Evolutionary conservation across 2,113 vertebrate genomes (phyloP).

Genomic region (Camelus dromedarius): DNA sequence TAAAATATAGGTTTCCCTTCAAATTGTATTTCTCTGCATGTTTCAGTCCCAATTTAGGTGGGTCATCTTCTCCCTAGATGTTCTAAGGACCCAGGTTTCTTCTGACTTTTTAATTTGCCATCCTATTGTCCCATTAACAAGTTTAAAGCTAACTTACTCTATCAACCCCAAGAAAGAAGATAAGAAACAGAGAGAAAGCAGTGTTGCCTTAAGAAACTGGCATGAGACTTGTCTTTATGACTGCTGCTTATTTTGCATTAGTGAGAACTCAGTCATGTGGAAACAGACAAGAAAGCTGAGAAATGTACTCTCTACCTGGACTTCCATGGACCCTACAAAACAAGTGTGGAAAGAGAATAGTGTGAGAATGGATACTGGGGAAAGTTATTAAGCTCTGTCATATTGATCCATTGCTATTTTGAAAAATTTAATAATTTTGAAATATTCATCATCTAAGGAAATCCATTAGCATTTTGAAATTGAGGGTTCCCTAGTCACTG

Average conservation of each 20-base stretch:
- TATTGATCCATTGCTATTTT: background rate
- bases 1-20: background rate
- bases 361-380: background rate
- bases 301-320: background rate
- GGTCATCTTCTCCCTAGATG: background rate
- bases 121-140: background rate
- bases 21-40: background rate
- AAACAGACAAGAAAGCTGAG: background rate
- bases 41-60: background rate
- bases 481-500: background rate
- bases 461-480: background rate
- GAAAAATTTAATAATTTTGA: background rate
- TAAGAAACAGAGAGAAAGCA: background rate
- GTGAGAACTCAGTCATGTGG: no score
- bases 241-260: no score
- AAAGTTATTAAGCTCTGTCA: background rate
- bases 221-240: background rate
- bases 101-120: background rate
- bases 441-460: background rate
- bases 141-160: background rate
- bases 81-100: background rate
- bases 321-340: background rate
- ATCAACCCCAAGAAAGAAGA: background rate
- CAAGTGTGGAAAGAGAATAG: background rate
- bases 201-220: background rate